Base-by-base conservation (phyloP, 2,113 vertebrate genomes). In the Pluvialis apricaria region DNA sequence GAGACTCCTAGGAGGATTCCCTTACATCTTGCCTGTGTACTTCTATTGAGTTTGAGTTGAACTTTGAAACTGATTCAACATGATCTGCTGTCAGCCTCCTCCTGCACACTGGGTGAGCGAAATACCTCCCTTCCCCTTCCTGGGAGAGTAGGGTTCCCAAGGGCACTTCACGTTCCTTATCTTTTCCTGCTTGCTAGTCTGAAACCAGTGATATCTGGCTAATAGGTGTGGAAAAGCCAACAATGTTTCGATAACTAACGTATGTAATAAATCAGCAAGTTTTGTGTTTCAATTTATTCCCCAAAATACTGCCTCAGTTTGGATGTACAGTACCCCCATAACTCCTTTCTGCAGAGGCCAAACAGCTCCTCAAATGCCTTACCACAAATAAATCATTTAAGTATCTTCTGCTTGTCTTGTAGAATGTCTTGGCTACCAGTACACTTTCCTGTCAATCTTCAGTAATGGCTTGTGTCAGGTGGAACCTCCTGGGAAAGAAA, bases 361-460 rank as follows among this genome's bases (percentile, higher is more conserved):
- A 86, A 79, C 51, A 73, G 44, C 69, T 96, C 62, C 88, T 97
- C 88, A 79, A 92, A 95, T 78, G 90, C 40, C 84, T 96, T 88
- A 90, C 73, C 72, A 61, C 87, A 88, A 94, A 96, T 95, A 96
- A 97, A 97, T 98, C 57, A 94, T 98, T 97, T 95, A 97, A 97
- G 86, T 96, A 82, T 95, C 92, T 91, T 95, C 94, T 82, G 78
- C 88, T 93, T 97, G 72, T 90, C 92, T 82, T 86, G 85, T 82
- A 96, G 85, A 71, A 77, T 70, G 86, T 96, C 93, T 96, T 96
- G 91, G 88, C 90, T 97, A 97, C 95, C 95, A 91, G 93, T 55
- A 97, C 90, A 86, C 92, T 97, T 97, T 90, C 96, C 94, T 96
- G 96, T 98, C 97, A 97, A 95, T 98, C 97, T 97, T 92, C 86